Evolutionary conservation across 2,797 vertebrate species (phyloP).

Genomic region (Callimico goeldii): DNA sequence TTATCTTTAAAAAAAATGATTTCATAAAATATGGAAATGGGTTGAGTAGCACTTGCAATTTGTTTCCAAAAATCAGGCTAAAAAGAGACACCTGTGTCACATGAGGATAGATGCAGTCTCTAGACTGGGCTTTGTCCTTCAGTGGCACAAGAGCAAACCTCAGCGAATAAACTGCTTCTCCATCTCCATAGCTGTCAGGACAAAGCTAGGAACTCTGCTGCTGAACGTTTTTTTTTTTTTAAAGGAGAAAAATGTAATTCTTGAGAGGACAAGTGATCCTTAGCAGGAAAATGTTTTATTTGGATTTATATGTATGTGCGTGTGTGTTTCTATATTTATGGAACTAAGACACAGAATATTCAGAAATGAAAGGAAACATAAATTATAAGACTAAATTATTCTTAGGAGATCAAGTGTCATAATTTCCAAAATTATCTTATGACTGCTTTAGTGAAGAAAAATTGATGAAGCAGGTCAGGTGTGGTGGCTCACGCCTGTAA

Average conservation of each 20-base stretch:
- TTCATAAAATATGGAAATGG: constrained; percentile 49
- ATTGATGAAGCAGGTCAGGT: not conserved
- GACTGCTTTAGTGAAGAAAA: not conserved
- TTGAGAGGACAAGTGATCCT: constrained; percentile 39
- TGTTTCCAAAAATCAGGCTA: constrained; percentile 16
- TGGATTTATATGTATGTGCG: not conserved
- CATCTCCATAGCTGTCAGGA: not conserved
- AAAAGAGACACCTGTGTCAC: not conserved
- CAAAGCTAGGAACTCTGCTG: not conserved
- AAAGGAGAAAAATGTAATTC: constrained; percentile 46
- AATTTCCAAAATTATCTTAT: constrained; percentile 35
- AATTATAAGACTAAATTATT: constrained; percentile 29
- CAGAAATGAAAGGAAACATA: constrained; percentile 5
- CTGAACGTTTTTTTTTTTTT: not conserved
- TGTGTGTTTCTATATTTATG: not conserved
- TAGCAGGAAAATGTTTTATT: not conserved
- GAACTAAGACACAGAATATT: constrained; percentile 55
- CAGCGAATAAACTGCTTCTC: not conserved
- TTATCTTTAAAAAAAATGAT: constrained; percentile 6
- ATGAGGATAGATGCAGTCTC: not conserved
- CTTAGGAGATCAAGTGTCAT: constrained; percentile 7
- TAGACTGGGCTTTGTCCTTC: constrained; percentile 8
- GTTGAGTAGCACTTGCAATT: not conserved
- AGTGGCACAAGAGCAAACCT: not conserved
- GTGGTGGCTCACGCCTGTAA: not conserved